A percentile compares a stretch with the other conserved stretches of the same genome.
Conservation (phyloP, 2,888 invertebrate genomes). For the Apodemia duryi region DNA sequence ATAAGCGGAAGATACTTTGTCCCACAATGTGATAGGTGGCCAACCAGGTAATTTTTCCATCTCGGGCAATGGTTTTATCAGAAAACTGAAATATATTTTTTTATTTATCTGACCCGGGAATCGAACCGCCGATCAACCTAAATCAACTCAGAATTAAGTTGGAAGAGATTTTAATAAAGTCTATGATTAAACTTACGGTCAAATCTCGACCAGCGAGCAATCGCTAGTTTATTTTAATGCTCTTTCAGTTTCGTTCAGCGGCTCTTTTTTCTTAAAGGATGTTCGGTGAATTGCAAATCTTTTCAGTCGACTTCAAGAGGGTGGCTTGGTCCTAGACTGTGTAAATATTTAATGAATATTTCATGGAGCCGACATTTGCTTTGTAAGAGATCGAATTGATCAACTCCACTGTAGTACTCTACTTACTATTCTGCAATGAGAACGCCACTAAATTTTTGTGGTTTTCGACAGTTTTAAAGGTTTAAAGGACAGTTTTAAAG, state of each 20-base stretch:
- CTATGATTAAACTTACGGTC: background rate
- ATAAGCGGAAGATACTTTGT: too few relatives aligned
- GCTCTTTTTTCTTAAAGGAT: constrained; percentile 66
- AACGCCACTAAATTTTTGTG: background rate
- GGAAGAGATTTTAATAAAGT: background rate
- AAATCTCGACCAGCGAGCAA: too few relatives aligned
- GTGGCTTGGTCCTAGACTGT: constrained; percentile 56
- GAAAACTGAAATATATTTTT: too few relatives aligned
- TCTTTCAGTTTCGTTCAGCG: constrained; percentile 37
- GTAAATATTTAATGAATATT: constrained; percentile 78
- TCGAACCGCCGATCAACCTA: too few relatives aligned
- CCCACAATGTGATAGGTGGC: too few relatives aligned
- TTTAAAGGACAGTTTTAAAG: background rate
- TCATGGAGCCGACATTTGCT: constrained; percentile 68
- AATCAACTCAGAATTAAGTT: background rate
- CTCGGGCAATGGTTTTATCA: too few relatives aligned
- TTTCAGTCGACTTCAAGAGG: constrained; percentile 65
- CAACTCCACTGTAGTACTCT: constrained; percentile 37
- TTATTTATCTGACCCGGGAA: too few relatives aligned
- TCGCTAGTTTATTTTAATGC: background rate
- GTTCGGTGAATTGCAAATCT: constrained; percentile 75
- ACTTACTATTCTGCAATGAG: constrained; percentile 3
- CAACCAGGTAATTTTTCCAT: too few relatives aligned
- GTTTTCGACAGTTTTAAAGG: background rate
- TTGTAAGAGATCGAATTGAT: constrained; percentile 64